Conservation (phyloP, 2,888 invertebrate genomes). For the Conops quadrifasciatus region DNA sequence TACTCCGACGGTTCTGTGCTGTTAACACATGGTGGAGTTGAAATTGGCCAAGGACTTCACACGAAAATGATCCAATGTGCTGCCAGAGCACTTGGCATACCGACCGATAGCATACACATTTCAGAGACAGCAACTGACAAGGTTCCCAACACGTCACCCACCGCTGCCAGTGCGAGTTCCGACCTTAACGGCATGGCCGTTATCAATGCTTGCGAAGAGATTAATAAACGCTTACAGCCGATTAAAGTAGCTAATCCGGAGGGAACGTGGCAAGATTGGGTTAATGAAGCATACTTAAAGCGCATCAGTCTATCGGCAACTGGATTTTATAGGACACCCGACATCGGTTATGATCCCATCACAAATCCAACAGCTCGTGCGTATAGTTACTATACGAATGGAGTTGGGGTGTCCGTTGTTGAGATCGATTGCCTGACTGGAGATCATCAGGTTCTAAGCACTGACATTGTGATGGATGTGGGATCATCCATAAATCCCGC, state of each 20-base stretch:
- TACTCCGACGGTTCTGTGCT: constrained; percentile 90
- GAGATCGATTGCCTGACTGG: constrained; percentile 95
- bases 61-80: constrained; percentile 96
- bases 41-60: constrained; percentile 97
- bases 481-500: constrained; percentile 96
- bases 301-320: constrained; percentile 82
- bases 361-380: constrained; percentile 74
- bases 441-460: constrained; percentile 86
- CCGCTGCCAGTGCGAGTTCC: constrained; percentile 88
- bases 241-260: constrained; percentile 78
- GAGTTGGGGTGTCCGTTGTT: constrained; percentile 86
- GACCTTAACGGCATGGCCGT: constrained; percentile 94
- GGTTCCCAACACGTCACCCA: constrained; percentile 89
- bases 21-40: constrained; percentile 90
- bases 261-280: constrained; percentile 86
- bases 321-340: constrained; percentile 83
- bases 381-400: constrained; percentile 87
- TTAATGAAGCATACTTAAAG: constrained; percentile 78
- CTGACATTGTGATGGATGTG: constrained; percentile 97
- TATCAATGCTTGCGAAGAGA: constrained; percentile 79
- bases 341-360: constrained; percentile 75
- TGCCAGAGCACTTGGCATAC: constrained; percentile 75
- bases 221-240: constrained; percentile 78
- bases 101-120: constrained; percentile 78
- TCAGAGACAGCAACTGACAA: constrained; percentile 88